Conservation (phyloP, 2,888 invertebrate species). For the Peribatodes rhomboidaria region DNA sequence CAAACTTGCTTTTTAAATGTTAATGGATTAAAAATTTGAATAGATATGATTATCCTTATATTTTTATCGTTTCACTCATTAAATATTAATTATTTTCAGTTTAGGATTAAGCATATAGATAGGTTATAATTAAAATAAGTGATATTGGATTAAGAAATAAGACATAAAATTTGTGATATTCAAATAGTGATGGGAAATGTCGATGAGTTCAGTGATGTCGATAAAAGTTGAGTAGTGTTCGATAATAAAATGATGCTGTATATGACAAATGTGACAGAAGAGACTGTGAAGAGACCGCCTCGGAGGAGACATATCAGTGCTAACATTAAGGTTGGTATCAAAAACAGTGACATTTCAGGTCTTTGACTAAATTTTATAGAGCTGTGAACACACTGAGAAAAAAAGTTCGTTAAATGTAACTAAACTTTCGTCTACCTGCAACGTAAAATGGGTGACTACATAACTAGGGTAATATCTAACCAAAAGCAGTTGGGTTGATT, state of each 20-base stretch:
- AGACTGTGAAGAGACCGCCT: constrained; percentile 74
- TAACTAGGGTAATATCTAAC: too few species aligned
- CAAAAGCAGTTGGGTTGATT: too few species aligned
- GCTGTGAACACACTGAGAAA: too few species aligned
- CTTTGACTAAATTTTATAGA: too few species aligned
- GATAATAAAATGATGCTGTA: constrained; percentile 77
- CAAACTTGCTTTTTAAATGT: neutral
- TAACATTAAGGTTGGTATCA: constrained; percentile 79
- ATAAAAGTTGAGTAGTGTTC: constrained; percentile 44
- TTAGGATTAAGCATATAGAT: neutral
- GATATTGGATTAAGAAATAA: constrained; percentile 16
- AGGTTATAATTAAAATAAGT: constrained; percentile 1
- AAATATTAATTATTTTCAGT: constrained; percentile 8
- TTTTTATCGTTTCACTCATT: constrained; percentile 15
- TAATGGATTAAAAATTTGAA: neutral
- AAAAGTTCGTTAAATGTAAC: too few species aligned
- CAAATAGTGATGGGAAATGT: constrained; percentile 53
- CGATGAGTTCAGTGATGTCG: constrained; percentile 44
- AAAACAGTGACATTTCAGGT: too few species aligned
- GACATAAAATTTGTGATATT: constrained; percentile 24
- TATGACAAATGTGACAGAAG: constrained; percentile 70
- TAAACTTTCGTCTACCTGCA: too few species aligned
- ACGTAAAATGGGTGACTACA: too few species aligned
- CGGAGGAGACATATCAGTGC: constrained; percentile 76
- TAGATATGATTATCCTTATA: neutral